Percentiles rank a stretch among this genome's conserved stretches.
These are phyloP conservation scores for Cryptomyrus ogoouensis DNA, from an alignment of 2,113 vertebrate species.

Conservation along the genomic window DNA sequence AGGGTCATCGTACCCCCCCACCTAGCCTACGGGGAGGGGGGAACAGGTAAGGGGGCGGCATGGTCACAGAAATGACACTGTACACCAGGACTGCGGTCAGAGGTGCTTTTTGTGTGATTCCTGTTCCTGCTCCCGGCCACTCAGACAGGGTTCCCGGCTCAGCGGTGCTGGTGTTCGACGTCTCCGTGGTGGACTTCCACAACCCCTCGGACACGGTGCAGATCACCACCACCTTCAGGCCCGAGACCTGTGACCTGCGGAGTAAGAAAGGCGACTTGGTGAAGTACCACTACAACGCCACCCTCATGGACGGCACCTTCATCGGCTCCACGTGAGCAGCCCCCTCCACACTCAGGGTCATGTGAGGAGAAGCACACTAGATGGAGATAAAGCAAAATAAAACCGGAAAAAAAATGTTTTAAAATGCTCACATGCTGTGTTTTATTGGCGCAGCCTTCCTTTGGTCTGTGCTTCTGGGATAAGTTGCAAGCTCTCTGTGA, in stretches of 20 bases:
- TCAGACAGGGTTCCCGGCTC: constrained; percentile 82
- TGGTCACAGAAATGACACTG: neutral
- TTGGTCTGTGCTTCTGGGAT: neutral
- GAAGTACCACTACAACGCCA: constrained; percentile 95
- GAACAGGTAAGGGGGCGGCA: constrained; percentile 68
- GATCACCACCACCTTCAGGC: constrained; percentile 69
- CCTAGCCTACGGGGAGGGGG: constrained; percentile 91
- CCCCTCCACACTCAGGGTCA: neutral
- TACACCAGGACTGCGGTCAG: neutral
- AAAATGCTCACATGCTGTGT: too few relatives aligned
- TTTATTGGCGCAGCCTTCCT: neutral
- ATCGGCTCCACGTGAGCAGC: constrained; percentile 88
- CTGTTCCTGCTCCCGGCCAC: neutral
- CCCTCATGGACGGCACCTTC: constrained; percentile 80
- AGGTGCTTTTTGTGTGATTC: neutral
- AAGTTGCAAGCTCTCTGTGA: neutral
- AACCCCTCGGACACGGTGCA: constrained; percentile 78
- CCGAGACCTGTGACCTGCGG: constrained; percentile 65
- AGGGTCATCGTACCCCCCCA: constrained; percentile 88
- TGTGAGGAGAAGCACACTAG: neutral
- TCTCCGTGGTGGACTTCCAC: constrained; percentile 92
- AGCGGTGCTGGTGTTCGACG: constrained; percentile 88
- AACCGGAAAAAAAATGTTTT: neutral
- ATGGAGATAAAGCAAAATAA: neutral
- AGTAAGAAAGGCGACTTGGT: constrained; percentile 92